Base-by-base conservation (phyloP, 1,140 invertebrate genomes). In the Luehdorfia chinensis region DNA sequence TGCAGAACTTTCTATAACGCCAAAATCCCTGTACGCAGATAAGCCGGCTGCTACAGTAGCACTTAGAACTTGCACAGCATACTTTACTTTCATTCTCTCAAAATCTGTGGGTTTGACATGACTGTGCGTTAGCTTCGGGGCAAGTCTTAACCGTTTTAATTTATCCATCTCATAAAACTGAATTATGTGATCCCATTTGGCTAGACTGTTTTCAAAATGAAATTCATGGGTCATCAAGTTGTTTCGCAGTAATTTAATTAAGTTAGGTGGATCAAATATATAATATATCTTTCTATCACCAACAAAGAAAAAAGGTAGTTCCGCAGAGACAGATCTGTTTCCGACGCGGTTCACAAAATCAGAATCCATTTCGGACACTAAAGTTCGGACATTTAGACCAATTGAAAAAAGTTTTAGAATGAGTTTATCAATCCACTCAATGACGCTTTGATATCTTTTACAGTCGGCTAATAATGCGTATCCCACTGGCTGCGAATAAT, bases 81-180 rank as follows among this genome's bases (percentile, higher is more conserved):
- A 57, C 7, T 15, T 13, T 27, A 57, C 45, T 12, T 57, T 52
- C 36, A 48, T 52, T 32, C 48, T 48, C 31, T 57, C 49, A 7
- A 48, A 47, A 16, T 37, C 52, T 18, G 44, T 45, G 1, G 50
- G 55, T 1, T 48, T 25, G 7, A 58, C 49, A 48, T 59, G 57
- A 12, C 48, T 55, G 25, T 55, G 11, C 2, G 33, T 50, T 1
- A 59, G 18, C 27, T 55, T 55, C 6, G 15, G 47, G 9, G 51
- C 56, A 36, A 50, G 34, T 28, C 31, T 54, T 1, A 46, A 36
- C 1, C 31, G 16, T 21, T 50, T 50, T 25, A 21, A 21, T 37
- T 27, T 59, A 43, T 59, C 56, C 4, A 30, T 3, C 5, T 59
- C 27, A 25, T 59, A 59, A 50, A 59, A 55, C 15, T 59, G 8